Evolutionary conservation across 2,888 invertebrate genomes (phyloP), one percentile per base, ranked within the genome.

Genomic region (Drosophila kuntzei): DNA sequence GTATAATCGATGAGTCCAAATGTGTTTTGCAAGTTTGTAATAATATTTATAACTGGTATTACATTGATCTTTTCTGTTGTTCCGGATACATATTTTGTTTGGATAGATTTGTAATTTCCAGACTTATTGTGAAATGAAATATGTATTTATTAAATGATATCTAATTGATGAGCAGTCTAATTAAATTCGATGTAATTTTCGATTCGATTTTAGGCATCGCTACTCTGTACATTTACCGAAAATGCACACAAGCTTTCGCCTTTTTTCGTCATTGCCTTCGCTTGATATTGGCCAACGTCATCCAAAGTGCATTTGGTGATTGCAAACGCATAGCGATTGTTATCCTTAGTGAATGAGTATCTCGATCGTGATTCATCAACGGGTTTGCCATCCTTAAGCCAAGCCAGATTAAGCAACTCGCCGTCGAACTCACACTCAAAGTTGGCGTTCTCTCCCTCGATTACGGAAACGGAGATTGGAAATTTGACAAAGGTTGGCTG

Each of bases 361-460:
- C 96, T 95, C 65, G 95, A 93, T 80, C 94, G 94, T 49, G 94
- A 94, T 91, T 98, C 97, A 91, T 97, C 96, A 82, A 98, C 95
- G 60, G 95, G 95, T 90, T 97, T 97, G 87, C 97, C 97, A 93
- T 98, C 98, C 93, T 98, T 98, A 90, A 97, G 93, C 98, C 98
- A 98, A 80, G 94, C 94, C 60, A 95, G 93, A 91, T 95, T 95
- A 80, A 95, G 93, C 82, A 95, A 94, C 89, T 94, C 93, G 90
- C 94, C 95, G 83, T 97, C 96, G 90, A 96, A 94, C 93, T 96
- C 96, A 90, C 97, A 95, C 89, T 94, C 95, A 93, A 98, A 97
- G 80, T 94, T 94, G 72, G 95, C 96, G 34, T 95, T 94, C 93
- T 97, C 97, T 80, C 96, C 95, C 91, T 96, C 95, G 89, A 95